Percentiles rank a stretch among this genome's conserved stretches.
Evolutionary conservation across 92 coral and sea anemone genomes (phyloP).

Genomic region (Siderastrea siderea): DNA sequence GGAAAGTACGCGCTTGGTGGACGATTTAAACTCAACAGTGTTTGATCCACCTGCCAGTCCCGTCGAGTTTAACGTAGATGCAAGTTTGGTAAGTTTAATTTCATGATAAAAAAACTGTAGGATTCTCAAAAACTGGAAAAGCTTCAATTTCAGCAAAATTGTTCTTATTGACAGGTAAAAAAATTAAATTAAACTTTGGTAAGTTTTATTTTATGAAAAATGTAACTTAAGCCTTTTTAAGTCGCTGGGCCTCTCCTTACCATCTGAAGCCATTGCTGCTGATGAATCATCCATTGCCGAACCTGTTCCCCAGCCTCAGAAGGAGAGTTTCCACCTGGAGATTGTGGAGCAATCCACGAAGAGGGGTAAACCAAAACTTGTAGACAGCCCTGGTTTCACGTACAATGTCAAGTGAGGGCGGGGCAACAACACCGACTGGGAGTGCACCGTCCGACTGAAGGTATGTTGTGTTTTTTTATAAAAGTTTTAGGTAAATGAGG

Average conservation of each 20-base stretch:
- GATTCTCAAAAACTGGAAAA: too few relatives aligned
- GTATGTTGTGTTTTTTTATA: background rate
- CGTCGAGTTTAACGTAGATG: background rate
- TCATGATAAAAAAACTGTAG: too few relatives aligned
- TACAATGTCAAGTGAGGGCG: constrained; percentile 21
- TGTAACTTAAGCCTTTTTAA: background rate
- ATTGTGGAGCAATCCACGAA: constrained; percentile 21
- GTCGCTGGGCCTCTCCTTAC: background rate
- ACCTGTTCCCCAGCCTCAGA: background rate
- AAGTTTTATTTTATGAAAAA: too few relatives aligned
- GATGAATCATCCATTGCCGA: background rate
- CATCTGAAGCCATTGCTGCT: background rate
- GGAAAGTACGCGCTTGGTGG: constrained; percentile 3
- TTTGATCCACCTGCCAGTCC: background rate
- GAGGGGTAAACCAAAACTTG: constrained; percentile 21
- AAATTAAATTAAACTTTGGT: too few relatives aligned
- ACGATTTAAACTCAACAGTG: background rate
- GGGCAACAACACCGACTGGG: background rate
- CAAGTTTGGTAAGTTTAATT: background rate
- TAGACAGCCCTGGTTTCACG: constrained; percentile 11
- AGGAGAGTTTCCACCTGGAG: background rate
- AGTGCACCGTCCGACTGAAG: background rate
- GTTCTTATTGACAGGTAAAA: background rate
- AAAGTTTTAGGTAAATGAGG: background rate
- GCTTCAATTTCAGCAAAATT: too few relatives aligned